Percentiles rank a stretch among this genome's conserved stretches.
These are phyloP conservation scores for Zoanthus solanderi DNA, from an alignment of 92 coral and sea anemone species.

Conservation along the genomic window DNA sequence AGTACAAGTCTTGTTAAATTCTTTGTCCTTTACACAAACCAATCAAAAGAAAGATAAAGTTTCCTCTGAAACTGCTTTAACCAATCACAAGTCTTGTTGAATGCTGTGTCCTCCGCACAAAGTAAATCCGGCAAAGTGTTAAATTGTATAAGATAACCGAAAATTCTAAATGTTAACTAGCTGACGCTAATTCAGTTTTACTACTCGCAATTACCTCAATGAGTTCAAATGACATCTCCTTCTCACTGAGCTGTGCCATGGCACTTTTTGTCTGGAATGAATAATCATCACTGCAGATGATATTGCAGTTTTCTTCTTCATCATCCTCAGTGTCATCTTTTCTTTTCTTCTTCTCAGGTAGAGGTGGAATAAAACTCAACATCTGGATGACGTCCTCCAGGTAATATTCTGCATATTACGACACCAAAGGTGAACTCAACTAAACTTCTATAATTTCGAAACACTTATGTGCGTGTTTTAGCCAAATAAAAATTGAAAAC, in stretches of 20 bases:
- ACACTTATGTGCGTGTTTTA: too few species aligned
- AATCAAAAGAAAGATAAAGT: too few species aligned
- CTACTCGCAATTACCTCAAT: constrained; percentile 75
- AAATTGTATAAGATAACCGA: too few species aligned
- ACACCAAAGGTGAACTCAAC: too few species aligned
- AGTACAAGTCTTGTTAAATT: too few species aligned
- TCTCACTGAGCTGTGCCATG: constrained; percentile 95
- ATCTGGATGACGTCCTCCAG: constrained; percentile 98
- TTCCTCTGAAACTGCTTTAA: too few species aligned
- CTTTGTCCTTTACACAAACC: too few species aligned
- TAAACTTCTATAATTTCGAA: too few species aligned
- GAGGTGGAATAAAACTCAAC: constrained; percentile 95
- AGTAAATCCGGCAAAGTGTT: too few species aligned
- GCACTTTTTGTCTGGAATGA: constrained; percentile 98
- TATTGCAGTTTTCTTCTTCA: constrained; percentile 98
- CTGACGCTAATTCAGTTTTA: background rate
- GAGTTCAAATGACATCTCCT: constrained; percentile 98
- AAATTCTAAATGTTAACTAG: background rate
- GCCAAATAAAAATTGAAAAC: too few species aligned
- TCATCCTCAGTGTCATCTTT: constrained; percentile 90
- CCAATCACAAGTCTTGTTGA: too few species aligned
- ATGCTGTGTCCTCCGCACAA: too few species aligned
- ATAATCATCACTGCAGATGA: constrained; percentile 89
- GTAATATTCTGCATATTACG: constrained; percentile 78
- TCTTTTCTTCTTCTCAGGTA: constrained; percentile 93